phyloP scores from a whole-genome alignment of 2,888 invertebrate genomes.

The Pollenia griseotomentosa region DNA sequence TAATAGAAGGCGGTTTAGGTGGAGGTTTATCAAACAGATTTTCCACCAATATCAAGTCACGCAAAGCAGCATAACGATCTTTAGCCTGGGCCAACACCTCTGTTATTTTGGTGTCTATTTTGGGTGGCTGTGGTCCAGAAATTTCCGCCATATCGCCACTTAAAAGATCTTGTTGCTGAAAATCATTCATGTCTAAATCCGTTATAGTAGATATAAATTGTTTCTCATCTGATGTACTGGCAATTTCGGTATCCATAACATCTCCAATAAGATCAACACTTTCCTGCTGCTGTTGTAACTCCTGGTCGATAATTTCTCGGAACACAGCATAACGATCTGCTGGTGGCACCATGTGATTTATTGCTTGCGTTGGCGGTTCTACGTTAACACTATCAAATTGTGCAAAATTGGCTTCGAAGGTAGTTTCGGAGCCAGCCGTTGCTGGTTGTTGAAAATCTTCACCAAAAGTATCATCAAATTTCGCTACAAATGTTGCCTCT shows the following conservation, averaged over 20 bases:
- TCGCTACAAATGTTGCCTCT: slow-evolving; percentile 85
- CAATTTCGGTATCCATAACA: slow-evolving; percentile 64
- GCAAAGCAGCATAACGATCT: slow-evolving; percentile 92
- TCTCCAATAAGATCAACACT: slow-evolving; percentile 81
- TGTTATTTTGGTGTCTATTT: slow-evolving; percentile 85
- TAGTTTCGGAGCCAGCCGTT: slow-evolving; percentile 35
- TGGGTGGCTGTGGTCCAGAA: slow-evolving; percentile 76
- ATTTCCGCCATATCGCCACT: slow-evolving; percentile 70
- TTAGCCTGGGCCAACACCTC: slow-evolving; percentile 85
- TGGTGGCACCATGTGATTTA: slow-evolving; percentile 84
- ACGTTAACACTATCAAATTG: slow-evolving; percentile 84
- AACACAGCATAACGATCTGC: slow-evolving; percentile 95
- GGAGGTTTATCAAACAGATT: slow-evolving; percentile 85
- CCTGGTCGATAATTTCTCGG: slow-evolving; percentile 92
- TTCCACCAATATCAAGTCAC: slow-evolving; percentile 90
- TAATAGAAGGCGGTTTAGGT: slow-evolving; percentile 36
- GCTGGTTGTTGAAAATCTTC: slow-evolving; percentile 80
- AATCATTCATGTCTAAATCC: slow-evolving; percentile 69
- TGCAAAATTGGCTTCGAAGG: slow-evolving; percentile 89
- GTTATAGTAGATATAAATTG: slow-evolving; percentile 58
- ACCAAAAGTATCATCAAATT: slow-evolving; percentile 88
- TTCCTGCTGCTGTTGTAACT: slow-evolving; percentile 86
- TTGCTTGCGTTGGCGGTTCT: slow-evolving; percentile 76
- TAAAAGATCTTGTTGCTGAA: slow-evolving; percentile 59
- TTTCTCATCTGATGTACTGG: slow-evolving; percentile 8